Evolutionary conservation across 2,113 vertebrate genomes (phyloP), one percentile per base, ranked within the genome.

Genomic region (Muscicapa adusta): DNA sequence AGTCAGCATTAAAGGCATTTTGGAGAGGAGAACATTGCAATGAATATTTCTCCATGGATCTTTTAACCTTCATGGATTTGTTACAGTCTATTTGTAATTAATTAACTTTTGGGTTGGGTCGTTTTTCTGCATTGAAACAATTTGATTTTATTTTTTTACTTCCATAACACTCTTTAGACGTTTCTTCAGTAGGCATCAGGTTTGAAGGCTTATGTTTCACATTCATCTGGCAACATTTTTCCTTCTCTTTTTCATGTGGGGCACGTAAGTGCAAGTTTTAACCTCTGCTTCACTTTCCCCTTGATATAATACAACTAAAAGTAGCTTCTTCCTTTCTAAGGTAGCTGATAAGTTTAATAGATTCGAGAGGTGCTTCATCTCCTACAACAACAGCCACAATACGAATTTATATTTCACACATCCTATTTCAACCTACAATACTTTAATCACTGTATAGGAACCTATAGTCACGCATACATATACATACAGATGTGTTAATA

Each of bases 401-500:
- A 88, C 40, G 14, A 63, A 86, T 34, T 51, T 13, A 6, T 13
- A 54, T 73, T 68, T 63, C 45, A 88, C 8, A 73, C 6, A 61
- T 12, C 18, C 6, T 53, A 22, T 76, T 80, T 73, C 31, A 83
- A 73, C 20, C 28, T n/a, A 45, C 3, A 31, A 16, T 15, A 68
- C 8, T 76, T 56, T 42, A 75, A 67, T 58, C 9, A 48, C 29
- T 45, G 4, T 28, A 63, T 19, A 54, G 34, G 17, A 47, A 42
- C 6, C 25, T 34, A 40, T 0, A 47, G 29, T 34, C 19, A 33
- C 7, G 15, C 9, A 45, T 19, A 72, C 5, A 36, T 38, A 48
- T 5, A 67, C n/a, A 76, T 1, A 61, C 0, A 53, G 11, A n/a
- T 26, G 6, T 22, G 8, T 45, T 2, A 1, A 87, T 51, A 77